A percentile compares a stretch with the other conserved stretches of the same genome.
These are phyloP conservation scores for Chauna torquata DNA, from an alignment of 2,113 vertebrate species.

Conservation along the genomic window DNA sequence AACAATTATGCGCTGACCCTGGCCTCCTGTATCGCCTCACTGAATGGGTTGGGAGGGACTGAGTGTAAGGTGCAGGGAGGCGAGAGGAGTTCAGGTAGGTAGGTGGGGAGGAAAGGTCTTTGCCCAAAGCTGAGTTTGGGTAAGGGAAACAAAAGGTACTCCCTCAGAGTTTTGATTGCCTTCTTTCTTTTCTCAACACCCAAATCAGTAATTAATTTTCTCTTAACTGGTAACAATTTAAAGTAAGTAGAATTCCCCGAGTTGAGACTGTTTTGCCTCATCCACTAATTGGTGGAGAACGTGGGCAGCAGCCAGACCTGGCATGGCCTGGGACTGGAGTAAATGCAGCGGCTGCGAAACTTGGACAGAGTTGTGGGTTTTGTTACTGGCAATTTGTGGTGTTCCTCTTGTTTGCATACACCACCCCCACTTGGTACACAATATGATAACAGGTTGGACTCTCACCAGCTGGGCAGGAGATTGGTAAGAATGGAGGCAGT, in stretches of 20 bases:
- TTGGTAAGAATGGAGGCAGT: not conserved
- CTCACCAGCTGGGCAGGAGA: fast-evolving
- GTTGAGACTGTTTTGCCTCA: not conserved
- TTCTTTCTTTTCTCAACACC: not conserved
- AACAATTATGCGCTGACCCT: not conserved
- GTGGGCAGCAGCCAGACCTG: not conserved
- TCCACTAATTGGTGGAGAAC: not conserved
- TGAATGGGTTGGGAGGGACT: not conserved
- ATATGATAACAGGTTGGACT: not conserved
- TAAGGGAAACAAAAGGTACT: not conserved
- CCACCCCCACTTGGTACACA: too few species aligned
- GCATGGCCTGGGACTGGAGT: not conserved
- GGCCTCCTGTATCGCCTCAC: fast-evolving
- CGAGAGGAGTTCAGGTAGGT: not conserved
- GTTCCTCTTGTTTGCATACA: not conserved
- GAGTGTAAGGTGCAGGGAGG: not conserved
- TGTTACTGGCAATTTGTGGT: not conserved
- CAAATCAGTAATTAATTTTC: not conserved
- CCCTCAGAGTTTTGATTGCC: not conserved
- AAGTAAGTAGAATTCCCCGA: not conserved
- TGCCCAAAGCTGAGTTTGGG: not conserved
- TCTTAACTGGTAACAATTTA: not conserved
- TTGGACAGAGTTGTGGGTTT: not conserved
- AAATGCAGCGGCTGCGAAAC: not conserved
- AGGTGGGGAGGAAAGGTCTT: not conserved